Evolutionary conservation across 2,797 vertebrate species (phyloP), one percentile per base, ranked within the genome.

Genomic region (Parambassis ranga): DNA sequence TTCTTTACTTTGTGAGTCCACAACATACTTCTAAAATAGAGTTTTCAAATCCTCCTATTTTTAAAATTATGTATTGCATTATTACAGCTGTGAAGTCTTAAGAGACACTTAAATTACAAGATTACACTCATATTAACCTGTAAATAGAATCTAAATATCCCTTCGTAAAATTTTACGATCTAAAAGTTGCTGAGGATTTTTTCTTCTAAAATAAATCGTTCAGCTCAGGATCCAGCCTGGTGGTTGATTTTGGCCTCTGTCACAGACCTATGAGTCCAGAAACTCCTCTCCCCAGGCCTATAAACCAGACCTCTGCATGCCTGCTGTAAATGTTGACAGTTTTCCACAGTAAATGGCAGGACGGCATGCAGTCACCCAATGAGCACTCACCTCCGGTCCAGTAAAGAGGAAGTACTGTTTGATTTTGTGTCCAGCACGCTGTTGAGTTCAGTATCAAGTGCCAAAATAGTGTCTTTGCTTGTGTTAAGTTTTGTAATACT

Each of bases 381-480:
- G 6, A 58, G 56, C 33, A 3, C 62, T 65, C 59, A 18, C 32
- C 32, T n/a, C 7, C 30, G 2, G 52, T 24, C 67, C 43, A n/a
- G 56, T 77, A 60, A 73, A 77, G 66, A 82, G 67, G 65, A 81
- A 61, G 65, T 11, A n/a, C 39, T 72, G 76, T 82, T 81, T 83
- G 60, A 74, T 65, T 74, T 57, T 33, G 19, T 60, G 67, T 68
- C 46, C 11, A 50, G 31, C 19, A 3, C 18, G 33, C 32, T 4
- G 19, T 39, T 35, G 0, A 27, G 38, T 33, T 42, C 1, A 0
- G 18, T 10, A 6, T 55, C 31, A 11, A 28, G 35, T 42, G 67
- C 71, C 77, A 68, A n/a, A 52, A 65, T 24, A 41, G 24, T 51
- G 61, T 65, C 58, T 63, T 11, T 19, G 32, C 65, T 66, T 7